These are phyloP conservation scores for Podarcis raffonei DNA, from an alignment of 2,113 vertebrate species.

Conservation along the genomic window DNA sequence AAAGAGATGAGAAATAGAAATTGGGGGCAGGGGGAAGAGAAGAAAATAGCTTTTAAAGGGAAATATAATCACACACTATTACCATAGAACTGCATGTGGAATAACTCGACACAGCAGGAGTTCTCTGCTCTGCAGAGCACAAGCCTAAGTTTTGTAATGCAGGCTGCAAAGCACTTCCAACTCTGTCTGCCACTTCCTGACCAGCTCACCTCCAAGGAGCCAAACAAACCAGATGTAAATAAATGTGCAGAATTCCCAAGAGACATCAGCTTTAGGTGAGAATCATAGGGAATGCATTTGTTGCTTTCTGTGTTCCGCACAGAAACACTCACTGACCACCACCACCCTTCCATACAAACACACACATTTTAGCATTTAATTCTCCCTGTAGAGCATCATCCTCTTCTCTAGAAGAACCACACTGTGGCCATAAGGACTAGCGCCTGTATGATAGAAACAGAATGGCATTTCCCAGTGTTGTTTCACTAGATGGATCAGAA, in stretches of 20 bases:
- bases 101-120: constrained; percentile 42
- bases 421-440: background rate
- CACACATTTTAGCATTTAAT: too few relatives aligned
- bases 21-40: background rate
- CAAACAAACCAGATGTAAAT: background rate
- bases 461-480: background rate
- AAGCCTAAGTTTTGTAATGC: constrained; percentile 15
- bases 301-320: background rate
- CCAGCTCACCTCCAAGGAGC: background rate
- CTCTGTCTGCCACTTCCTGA: background rate
- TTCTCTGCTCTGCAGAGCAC: constrained; percentile 25
- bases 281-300: background rate
- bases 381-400: background rate
- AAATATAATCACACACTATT: constrained; percentile 50
- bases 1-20: constrained; percentile 32
- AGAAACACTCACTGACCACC: background rate
- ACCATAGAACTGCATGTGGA: constrained; percentile 35
- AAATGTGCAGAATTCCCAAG: background rate
- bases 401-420: background rate
- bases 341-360: background rate
- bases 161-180: background rate
- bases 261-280: background rate
- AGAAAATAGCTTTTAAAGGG: constrained; percentile 54
- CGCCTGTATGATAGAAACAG: background rate
- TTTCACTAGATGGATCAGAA: background rate